A percentile compares a stretch with the other conserved stretches of the same genome.
phyloP scores from a whole-genome alignment of 2,888 invertebrate genomes.

The Pristionchus japonicus region DNA sequence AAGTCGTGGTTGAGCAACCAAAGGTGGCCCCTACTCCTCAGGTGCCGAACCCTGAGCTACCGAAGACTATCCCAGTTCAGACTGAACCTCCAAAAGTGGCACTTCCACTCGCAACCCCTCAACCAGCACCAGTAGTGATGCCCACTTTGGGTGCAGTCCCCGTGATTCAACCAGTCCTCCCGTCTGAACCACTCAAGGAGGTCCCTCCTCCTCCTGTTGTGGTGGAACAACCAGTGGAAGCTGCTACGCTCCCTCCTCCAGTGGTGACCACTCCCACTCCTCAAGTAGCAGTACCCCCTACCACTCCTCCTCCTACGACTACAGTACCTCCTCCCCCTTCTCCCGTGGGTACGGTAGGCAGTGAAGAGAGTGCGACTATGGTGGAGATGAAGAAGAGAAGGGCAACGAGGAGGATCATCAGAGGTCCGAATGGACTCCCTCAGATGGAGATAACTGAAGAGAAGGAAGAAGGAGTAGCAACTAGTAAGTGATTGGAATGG shows the following conservation, averaged over 20 bases:
- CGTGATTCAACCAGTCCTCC: neutral
- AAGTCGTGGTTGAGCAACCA: neutral
- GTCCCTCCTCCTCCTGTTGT: neutral
- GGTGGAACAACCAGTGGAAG: neutral
- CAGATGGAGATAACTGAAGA: slow-evolving; percentile 30
- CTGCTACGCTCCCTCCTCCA: slow-evolving; percentile 5
- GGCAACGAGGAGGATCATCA: neutral
- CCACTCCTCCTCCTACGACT: slow-evolving; percentile 41
- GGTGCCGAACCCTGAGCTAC: too few relatives aligned
- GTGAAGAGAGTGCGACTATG: neutral
- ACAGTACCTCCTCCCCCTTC: slow-evolving; percentile 14
- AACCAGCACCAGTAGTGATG: neutral
- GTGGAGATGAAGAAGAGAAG: neutral
- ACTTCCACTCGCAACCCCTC: neutral
- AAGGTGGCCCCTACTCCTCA: neutral
- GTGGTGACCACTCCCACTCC: slow-evolving; percentile 1
- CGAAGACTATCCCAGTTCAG: neutral
- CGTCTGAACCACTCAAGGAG: neutral
- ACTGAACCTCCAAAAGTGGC: neutral
- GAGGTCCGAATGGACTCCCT: slow-evolving; percentile 39
- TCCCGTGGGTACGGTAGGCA: slow-evolving; percentile 12
- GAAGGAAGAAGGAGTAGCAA: slow-evolving; percentile 8
- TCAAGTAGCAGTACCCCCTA: neutral
- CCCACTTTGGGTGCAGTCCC: neutral
- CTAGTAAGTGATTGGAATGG: slow-evolving; percentile 22